Base-by-base conservation (phyloP, 2,888 invertebrate species). In the Morpho achilles region DNA sequence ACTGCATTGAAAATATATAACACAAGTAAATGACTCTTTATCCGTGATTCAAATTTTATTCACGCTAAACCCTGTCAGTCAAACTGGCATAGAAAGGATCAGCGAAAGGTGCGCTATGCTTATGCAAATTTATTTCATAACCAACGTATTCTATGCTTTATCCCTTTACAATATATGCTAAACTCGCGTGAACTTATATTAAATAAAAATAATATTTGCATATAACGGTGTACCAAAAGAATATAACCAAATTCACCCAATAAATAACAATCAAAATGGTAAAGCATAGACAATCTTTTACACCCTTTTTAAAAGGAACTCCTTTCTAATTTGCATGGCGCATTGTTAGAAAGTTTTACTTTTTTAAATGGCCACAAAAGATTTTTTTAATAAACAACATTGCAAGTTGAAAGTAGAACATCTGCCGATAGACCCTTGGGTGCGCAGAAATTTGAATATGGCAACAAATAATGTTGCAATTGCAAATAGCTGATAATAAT, bases 281-380 rank as follows among this genome's bases (percentile, higher is more conserved):
- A 55, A 65, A 61, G 60, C 66, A 65, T 58, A 53, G 56, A 8
- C 51, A 60, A 63, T 54, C 60, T 61, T 67, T 69, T 77, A 71
- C 42, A 63, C 61, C 72, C 41, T 77, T 80, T 63, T 55, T 62
- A 53, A 55, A 55, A 64, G 63, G 63, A 61, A 61, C 67, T 66
- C 64, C 67, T 66, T 74, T 77, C 87, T 89, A 89, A 90, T 90
- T 90, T 90, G 89, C 90, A 90, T 90, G 85, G 80, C 75, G 82
- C 80, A 82, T 89, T 89, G 87, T 88, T 73, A 82, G 80, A 77
- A 73, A 76, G 81, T 79, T 82, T 85, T 81, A 85, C 84, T 82
- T 85, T 87, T 85, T 82, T 79, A 85, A 50, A 88, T 85, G 74
- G 86, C 88, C 89, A 89, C 89, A 90, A 90, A 83, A 83, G 89